Evolutionary conservation across 1,140 invertebrate species (phyloP).

Genomic region (Polypedilum pembai): DNA sequence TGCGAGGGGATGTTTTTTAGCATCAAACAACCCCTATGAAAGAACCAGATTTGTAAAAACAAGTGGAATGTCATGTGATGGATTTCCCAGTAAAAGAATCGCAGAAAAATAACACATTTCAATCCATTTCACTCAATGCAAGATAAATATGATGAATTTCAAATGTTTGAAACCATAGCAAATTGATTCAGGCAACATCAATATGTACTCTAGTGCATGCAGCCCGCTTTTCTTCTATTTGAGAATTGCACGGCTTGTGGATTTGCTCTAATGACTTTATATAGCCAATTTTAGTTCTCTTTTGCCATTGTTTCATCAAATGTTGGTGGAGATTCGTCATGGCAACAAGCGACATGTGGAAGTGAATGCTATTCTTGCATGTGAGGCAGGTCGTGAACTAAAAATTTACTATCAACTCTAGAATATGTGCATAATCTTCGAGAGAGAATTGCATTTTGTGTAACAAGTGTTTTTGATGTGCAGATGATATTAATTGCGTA

Average conservation of each 20-base stretch:
- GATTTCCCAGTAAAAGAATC: not conserved
- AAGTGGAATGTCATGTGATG: slow-evolving; percentile 25
- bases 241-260: slow-evolving; percentile 15
- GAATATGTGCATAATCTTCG: not conserved
- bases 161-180: not conserved
- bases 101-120: not conserved
- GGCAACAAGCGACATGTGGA: not conserved
- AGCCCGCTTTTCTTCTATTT: slow-evolving; percentile 2
- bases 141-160: not conserved
- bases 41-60: slow-evolving; percentile 15
- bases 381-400: slow-evolving; percentile 1
- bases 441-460: too few relatives aligned
- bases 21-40: not conserved
- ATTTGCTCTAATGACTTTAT: slow-evolving; percentile 10
- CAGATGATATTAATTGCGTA: slow-evolving; percentile 20
- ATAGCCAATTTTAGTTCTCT: not conserved
- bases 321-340: not conserved
- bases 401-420: not conserved
- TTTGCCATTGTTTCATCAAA: not conserved
- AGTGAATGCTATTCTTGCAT: too few relatives aligned
- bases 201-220: not conserved
- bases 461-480: slow-evolving; percentile 26
- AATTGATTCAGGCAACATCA: not conserved
- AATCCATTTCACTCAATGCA: not conserved
- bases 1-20: not conserved